Evolutionary conservation across 2,797 vertebrate species (phyloP).

Genomic region (Rhadinocentrus ornatus): DNA sequence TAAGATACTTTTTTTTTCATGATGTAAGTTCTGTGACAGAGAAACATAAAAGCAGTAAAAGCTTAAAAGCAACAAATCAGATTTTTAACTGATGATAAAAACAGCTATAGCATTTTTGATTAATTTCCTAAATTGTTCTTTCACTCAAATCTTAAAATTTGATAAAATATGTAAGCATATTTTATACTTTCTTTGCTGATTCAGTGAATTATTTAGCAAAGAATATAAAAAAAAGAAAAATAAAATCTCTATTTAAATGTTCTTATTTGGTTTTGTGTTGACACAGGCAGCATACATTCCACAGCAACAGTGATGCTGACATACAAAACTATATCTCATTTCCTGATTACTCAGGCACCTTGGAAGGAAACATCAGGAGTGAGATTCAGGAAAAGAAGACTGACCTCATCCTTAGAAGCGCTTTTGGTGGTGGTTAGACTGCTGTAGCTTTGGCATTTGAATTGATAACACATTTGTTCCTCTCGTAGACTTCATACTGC

Average conservation of each 20-base stretch:
- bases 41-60: slow-evolving; percentile 16
- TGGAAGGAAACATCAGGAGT: slow-evolving; percentile 8
- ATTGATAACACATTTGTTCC: slow-evolving; percentile 9
- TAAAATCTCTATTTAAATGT: not conserved
- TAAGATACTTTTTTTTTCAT: slow-evolving; percentile 18
- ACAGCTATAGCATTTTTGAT: slow-evolving; percentile 9
- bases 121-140: not conserved
- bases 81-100: slow-evolving; percentile 17
- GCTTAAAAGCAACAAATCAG: not conserved
- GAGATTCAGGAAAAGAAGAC: not conserved
- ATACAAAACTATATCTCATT: slow-evolving; percentile 41
- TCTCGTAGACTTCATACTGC: slow-evolving; percentile 11
- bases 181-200: no score
- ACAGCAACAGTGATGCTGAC: slow-evolving; percentile 31
- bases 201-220: not conserved
- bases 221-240: not conserved
- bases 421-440: slow-evolving; percentile 3
- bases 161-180: no score
- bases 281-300: slow-evolving; percentile 29
- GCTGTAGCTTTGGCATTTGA: slow-evolving; percentile 1
- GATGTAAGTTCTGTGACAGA: slow-evolving; percentile 26
- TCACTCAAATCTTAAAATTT: not conserved
- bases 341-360: slow-evolving; percentile 40
- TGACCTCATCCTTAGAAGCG: slow-evolving; percentile 13
- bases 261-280: slow-evolving; percentile 13